Base-by-base conservation (phyloP, 2,797 vertebrate genomes). In the Chelmon rostratus region DNA sequence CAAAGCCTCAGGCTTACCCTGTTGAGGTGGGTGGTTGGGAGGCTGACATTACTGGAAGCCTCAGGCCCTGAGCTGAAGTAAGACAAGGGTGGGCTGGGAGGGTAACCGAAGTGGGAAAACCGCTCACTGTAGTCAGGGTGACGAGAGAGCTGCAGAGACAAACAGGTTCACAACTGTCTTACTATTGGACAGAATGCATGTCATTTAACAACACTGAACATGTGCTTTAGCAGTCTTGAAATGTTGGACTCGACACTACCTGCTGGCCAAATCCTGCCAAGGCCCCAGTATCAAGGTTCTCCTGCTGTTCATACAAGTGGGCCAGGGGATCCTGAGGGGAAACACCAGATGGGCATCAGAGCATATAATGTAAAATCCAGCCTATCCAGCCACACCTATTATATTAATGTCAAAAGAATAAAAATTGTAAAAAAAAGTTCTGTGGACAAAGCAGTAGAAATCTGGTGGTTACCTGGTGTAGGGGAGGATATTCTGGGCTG, bases 41-140 rank as follows among this genome's bases (percentile, higher is more conserved):
- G 82, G 87, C 87, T 93, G 82, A 84, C 86, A 10, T 85, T 93
- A 87, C 82, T 82, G 81, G 89, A 94, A 53, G 79, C 93, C 82
- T 84, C 96, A 0, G 88, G 69, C n/a, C 84, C 93, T 25, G 92
- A 92, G 87, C 94, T 95, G 90, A 96, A 98, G 90, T 96, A 98
- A 11, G 94, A 93, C 76, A 95, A 91, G 2, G 96, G 94, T 75
- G 65, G 95, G 86, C 91, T 89, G 91, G 93, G 59, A 77, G 95
- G 68, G 91, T 84, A 92, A 89, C 76, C 11, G 89, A 92, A 91
- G 78, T 87, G 79, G 76, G 92, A 57, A 59, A 90, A 81, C 47
- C 75, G 87, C 49, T 97, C 96, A 10, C 74, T 84, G 23, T 94
- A 96, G 11, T 93, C 86, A 0, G 91, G 76, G 8, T 92, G 89